Evolutionary conservation across 2,888 invertebrate species (phyloP).

Genomic region (Colletes collaris): DNA sequence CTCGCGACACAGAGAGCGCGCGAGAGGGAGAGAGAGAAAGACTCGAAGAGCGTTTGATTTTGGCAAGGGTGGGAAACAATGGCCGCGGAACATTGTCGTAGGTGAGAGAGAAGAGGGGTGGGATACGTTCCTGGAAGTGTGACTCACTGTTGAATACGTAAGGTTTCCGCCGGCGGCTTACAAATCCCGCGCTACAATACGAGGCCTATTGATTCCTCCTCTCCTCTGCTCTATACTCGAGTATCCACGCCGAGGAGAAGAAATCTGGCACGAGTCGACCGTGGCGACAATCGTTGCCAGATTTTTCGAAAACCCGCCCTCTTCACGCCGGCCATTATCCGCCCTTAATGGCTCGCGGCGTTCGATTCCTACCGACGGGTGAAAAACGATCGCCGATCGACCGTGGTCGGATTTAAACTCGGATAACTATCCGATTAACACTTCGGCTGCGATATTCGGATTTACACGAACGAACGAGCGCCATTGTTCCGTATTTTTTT

Average conservation of each 20-base stretch:
- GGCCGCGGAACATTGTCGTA: slow-evolving; percentile 54
- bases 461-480: too few species aligned
- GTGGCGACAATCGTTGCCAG: slow-evolving; percentile 57
- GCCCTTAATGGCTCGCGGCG: slow-evolving; percentile 40
- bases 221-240: slow-evolving; percentile 25
- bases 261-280: slow-evolving; percentile 57
- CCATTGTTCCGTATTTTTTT: too few species aligned
- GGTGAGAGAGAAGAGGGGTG: slow-evolving; percentile 49
- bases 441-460: too few species aligned
- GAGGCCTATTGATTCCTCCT: slow-evolving; percentile 61
- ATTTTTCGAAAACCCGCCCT: slow-evolving; percentile 55
- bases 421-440: too few species aligned
- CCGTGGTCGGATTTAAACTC: too few species aligned
- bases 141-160: slow-evolving; percentile 72
- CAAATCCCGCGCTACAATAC: slow-evolving; percentile 74
- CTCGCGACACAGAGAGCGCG: slow-evolving; percentile 21
- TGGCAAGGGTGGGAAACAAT: slow-evolving; percentile 58
- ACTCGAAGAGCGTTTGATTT: slow-evolving; percentile 57
- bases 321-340: slow-evolving; percentile 29
- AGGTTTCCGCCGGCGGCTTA: slow-evolving; percentile 75
- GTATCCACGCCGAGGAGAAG: slow-evolving; percentile 24
- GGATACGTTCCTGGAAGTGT: slow-evolving; percentile 65
- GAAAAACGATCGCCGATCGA: neutral
- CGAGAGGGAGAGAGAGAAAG: slow-evolving; percentile 10
- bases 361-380: slow-evolving; percentile 9